Conservation (phyloP, 2,797 vertebrate species). For the Chloroceryle amazona region DNA sequence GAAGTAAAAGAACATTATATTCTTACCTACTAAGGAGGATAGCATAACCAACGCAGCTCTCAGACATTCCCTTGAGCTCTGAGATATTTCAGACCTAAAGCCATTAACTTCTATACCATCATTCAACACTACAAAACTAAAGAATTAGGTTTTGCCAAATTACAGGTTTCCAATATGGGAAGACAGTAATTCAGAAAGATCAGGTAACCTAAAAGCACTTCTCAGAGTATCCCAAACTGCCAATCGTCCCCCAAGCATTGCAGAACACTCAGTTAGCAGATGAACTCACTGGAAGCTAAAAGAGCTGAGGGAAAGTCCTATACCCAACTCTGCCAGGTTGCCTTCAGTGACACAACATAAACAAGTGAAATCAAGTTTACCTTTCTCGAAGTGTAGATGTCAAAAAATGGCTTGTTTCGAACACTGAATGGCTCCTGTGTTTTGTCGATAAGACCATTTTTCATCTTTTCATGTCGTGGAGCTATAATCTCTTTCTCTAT, state of each 20-base stretch:
- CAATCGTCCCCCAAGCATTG: accelerated
- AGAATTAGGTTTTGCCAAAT: not conserved
- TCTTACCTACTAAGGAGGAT: not conserved
- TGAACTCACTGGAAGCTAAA: not conserved
- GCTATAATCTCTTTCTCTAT: conserved; percentile 97
- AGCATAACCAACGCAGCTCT: not conserved
- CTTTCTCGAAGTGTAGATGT: conserved; percentile 93
- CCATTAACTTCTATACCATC: not conserved
- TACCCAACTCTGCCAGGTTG: not conserved
- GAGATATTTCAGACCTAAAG: not conserved
- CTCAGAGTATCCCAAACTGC: not conserved
- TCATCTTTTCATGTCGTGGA: conserved; percentile 96
- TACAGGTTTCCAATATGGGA: not conserved
- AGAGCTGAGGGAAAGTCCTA: not conserved
- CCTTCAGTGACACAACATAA: not conserved
- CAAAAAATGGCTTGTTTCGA: conserved; percentile 96
- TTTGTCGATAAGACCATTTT: conserved; percentile 95
- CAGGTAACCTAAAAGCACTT: not conserved
- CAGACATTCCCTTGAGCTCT: not conserved
- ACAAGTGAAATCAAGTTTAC: conserved; percentile 78
- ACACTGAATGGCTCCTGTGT: conserved; percentile 95
- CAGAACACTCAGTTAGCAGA: not conserved
- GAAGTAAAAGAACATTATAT: not conserved
- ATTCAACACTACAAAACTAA: not conserved
- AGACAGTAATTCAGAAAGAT: not conserved